These are phyloP conservation scores for Phocides pigmalion DNA, from an alignment of 1,140 invertebrate species.

Conservation along the genomic window DNA sequence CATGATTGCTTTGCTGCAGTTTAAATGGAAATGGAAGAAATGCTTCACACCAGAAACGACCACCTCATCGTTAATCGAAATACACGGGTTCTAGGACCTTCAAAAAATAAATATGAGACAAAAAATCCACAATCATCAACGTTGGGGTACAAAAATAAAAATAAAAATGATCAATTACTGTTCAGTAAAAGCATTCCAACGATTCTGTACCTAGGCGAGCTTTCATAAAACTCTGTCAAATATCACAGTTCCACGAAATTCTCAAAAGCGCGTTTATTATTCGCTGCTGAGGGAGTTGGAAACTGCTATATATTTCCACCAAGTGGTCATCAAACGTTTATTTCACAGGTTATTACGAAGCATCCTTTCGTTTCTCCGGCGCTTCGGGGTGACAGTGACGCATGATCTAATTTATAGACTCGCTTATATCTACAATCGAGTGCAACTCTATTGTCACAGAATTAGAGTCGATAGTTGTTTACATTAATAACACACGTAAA, in stretches of 20 bases:
- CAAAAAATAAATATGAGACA: no score
- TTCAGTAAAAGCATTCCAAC: neutral
- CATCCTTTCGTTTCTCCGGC: conserved; percentile 58
- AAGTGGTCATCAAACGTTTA: conserved; percentile 70
- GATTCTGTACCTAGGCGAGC: neutral
- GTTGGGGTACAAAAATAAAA: neutral
- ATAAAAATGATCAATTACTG: neutral
- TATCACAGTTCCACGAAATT: conserved; percentile 8
- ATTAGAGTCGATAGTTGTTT: conserved; percentile 49
- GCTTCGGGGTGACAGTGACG: conserved; percentile 66
- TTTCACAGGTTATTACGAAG: conserved; percentile 75
- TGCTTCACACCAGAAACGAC: no score
- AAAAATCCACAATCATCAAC: neutral
- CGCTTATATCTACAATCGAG: conserved; percentile 44
- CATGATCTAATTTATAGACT: conserved; percentile 71
- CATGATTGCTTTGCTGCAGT: no score
- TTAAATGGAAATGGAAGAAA: no score
- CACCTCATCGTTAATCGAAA: no score
- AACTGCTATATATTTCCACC: conserved; percentile 47
- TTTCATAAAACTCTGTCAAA: neutral
- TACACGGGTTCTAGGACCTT: no score
- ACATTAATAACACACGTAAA: conserved; percentile 28
- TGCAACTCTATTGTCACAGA: conserved; percentile 34
- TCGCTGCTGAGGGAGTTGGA: conserved; percentile 33
- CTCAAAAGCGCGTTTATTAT: conserved; percentile 39